Evolutionary conservation across 2,888 invertebrate species (phyloP).

Genomic region (Himalopsyche tibetana): DNA sequence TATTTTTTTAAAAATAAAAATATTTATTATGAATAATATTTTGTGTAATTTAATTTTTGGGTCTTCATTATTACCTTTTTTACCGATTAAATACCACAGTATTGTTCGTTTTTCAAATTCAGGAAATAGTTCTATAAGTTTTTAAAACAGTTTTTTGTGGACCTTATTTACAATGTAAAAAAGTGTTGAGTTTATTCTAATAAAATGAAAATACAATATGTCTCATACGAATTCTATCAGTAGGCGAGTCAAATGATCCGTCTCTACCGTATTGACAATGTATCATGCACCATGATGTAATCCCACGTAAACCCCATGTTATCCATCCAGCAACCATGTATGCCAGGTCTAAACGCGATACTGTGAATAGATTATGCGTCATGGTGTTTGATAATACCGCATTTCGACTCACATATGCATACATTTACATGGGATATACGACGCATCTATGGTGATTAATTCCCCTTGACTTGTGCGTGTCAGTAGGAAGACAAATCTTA

Average conservation of each 20-base stretch:
- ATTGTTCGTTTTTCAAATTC: too few species aligned
- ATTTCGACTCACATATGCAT: neutral
- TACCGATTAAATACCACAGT: too few species aligned
- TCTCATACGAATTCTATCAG: neutral
- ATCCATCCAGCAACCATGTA: constrained; percentile 22
- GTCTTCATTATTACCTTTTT: too few species aligned
- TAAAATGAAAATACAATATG: too few species aligned
- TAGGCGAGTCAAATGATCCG: neutral
- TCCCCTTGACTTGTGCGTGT: neutral
- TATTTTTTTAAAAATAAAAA: too few species aligned
- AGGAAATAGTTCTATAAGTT: too few species aligned
- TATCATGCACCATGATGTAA: constrained; percentile 1
- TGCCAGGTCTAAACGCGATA: neutral
- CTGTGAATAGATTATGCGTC: constrained; percentile 32
- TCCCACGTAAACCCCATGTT: constrained; percentile 10
- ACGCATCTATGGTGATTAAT: neutral
- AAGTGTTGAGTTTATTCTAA: too few species aligned
- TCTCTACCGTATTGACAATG: neutral
- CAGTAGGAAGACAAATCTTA: neutral
- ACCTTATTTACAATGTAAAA: too few species aligned
- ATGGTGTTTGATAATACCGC: constrained; percentile 28
- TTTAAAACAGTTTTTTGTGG: too few species aligned
- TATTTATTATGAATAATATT: too few species aligned
- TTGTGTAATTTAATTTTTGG: too few species aligned
- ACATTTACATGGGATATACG: neutral